Evolutionary conservation across 2,797 vertebrate genomes (phyloP), one percentile per base, ranked within the genome.

Genomic region (Halcyon leucocephala): DNA sequence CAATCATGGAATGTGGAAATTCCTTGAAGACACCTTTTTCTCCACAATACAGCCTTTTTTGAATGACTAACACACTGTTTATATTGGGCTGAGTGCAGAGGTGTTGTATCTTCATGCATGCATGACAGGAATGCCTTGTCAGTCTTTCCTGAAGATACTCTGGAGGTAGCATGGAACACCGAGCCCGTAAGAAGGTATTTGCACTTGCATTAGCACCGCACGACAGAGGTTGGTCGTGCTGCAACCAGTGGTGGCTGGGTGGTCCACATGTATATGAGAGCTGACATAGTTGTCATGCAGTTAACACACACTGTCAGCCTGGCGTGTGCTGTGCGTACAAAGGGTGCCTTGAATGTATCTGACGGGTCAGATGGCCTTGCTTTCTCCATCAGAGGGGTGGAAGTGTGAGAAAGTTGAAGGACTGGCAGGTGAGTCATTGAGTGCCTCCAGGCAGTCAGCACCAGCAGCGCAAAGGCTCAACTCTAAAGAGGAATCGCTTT

Each of bases 251-350:
- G 37, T 15, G 31, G 24, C 66, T 25, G 10, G 19, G 76, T 22
- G 49, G 16, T 67, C 60, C 4, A 0, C 2, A 25, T 1, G 5
- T 29, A n/a, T 35, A 9, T 13, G 29, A 19, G 41, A 52, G 55
- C 37, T 19, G 66, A n/a, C 42, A 42, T 17, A 42, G 42, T 18
- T 42, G 42, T 25, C 13, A 4, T 3, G 1, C 25, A 5, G 42
- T 9, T 22, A 62, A 14, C n/a, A 7, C 48, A 6, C 15, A 1
- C 46, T 33, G 4, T 20, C 26, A 22, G 42, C 17, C 42, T 42
- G 16, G 16, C 17, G 16, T 42, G 42, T 42, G 42, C 42, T 42
- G 17, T 42, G 42, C 42, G 8, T 42, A 9, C 42, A 42, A 42
- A 17, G 41, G 41, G 42, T 42, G 42, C 42, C 16, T 42, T 42